Conservation (phyloP, 2,888 invertebrate genomes). For the Melanchra persicariae region DNA sequence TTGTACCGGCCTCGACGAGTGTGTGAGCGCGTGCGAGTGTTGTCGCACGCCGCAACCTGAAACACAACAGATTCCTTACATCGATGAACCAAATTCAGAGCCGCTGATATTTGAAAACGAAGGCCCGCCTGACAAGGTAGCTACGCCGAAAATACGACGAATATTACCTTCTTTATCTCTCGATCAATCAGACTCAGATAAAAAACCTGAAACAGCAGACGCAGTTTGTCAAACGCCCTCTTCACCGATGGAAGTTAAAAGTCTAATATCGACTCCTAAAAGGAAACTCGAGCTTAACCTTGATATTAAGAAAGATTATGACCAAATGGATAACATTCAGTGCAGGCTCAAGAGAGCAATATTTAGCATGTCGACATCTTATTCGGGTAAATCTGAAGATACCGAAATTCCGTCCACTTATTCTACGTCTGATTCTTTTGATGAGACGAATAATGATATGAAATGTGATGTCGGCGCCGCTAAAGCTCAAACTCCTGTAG, state of each 20-base stretch:
- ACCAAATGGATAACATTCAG: slow-evolving; percentile 78
- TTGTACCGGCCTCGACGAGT: slow-evolving; percentile 84
- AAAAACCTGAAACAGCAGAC: slow-evolving; percentile 80
- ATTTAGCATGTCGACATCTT: slow-evolving; percentile 81
- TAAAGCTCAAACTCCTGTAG: slow-evolving; percentile 70
- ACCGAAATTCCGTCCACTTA: slow-evolving; percentile 81
- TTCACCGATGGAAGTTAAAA: slow-evolving; percentile 73
- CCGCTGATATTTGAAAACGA: slow-evolving; percentile 87
- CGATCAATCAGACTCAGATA: slow-evolving; percentile 80
- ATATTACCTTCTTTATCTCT: slow-evolving; percentile 86
- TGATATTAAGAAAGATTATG: slow-evolving; percentile 76
- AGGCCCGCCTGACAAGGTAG: slow-evolving; percentile 74
- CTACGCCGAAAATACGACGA: slow-evolving; percentile 84
- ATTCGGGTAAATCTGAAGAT: slow-evolving; percentile 83
- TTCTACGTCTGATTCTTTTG: slow-evolving; percentile 83
- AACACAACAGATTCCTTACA: slow-evolving; percentile 84
- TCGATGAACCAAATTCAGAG: slow-evolving; percentile 87
- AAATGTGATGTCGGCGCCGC: slow-evolving; percentile 61
- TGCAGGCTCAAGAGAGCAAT: slow-evolving; percentile 81
- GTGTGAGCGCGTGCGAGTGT: slow-evolving; percentile 87
- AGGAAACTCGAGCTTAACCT: slow-evolving; percentile 79
- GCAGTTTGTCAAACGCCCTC: slow-evolving; percentile 84
- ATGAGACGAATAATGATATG: slow-evolving; percentile 70
- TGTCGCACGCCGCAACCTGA: slow-evolving; percentile 88
- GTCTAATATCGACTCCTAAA: slow-evolving; percentile 58